Evolutionary conservation across 2,888 invertebrate species (phyloP), one percentile per base, ranked within the genome.

Genomic region (Bembecia ichneumoniformis): DNA sequence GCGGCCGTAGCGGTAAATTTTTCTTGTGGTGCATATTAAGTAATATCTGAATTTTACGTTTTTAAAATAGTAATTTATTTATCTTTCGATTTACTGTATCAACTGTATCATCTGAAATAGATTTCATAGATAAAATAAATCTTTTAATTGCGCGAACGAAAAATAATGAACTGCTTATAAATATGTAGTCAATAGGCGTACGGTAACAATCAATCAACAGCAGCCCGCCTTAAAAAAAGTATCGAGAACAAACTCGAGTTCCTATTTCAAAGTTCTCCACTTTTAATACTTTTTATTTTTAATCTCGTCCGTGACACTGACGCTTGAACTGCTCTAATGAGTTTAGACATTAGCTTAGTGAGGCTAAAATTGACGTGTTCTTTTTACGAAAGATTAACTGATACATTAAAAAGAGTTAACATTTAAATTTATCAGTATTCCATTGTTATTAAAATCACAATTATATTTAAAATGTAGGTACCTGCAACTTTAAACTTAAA

Each of bases 251-350:
- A 74, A 71, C 51, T 64, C 62, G 58, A 66, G 77, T 81, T 77
- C 71, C 69, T 74, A 78, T 82, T 82, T 82, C 76, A 77, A 81
- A 80, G 71, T 64, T 67, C 66, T 67, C 66, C 7, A 28, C 28
- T 58, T 58, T 62, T 63, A 56, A 60, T 64, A 58, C 28, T 59
- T 62, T 76, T 76, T 82, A 77, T 81, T 83, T 82, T 79, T 78
- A 77, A 76, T 77, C 75, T 67, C 79, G 84, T 62, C 84, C 82
- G 66, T 84, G 86, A 83, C 86, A 84, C 80, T 86, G 86, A 86
- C 75, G 76, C 67, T 14, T 78, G 75, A 77, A 80, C 77, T 71
- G 59, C 76, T 64, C 82, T 87, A 87, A 87, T 86, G 86, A 86
- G 82, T 77, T 84, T 77, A 64, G 79, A 81, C 87, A 87, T 87